Evolutionary conservation across 2,797 vertebrate species (phyloP), one percentile per base, ranked within the genome.

Genomic region (Crocidura indochinensis): DNA sequence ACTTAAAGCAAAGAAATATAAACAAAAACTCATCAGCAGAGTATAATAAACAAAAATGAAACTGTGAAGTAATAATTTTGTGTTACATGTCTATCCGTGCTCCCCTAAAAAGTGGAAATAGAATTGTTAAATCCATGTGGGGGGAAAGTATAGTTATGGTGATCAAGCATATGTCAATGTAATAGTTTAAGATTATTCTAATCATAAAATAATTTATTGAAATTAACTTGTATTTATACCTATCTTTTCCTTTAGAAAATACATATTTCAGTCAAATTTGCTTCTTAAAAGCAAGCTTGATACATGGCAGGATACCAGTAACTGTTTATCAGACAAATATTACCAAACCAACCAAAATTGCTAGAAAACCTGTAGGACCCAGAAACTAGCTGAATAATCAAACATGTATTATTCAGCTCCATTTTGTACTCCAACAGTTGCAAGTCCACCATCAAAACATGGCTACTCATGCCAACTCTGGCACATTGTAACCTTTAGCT

Each of bases 141-240:
- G 51, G 9, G 51, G n/a, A 10, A 53, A 5, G 51, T 53, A 15
- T 53, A 4, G 51, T 53, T 53, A 53, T 11, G 15, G 15, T 10
- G 51, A 53, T 53, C 15, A 10, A 51, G 12, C 10, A 11, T 53
- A 53, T 53, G 51, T 10, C 51, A 17, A 2, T n/a, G 62, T 60
- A 67, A 69, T 64, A 22, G 82, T 93, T 91, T 53, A 62, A 87
- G 89, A 82, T 89, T 19, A 84, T 78, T 87, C 53, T 68, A 69
- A n/a, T 24, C 74, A 87, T 79, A 77, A 38, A 1, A 87, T 29
- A 71, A 74, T 62, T 67, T 91, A 75, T 60, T 56, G 65, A 6
- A 31, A 31, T 8, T 71, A 22, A 24, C 77, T 83, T 91, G 47
- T 83, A 87, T 93, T 84, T 24, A 31, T 64, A 64, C 91, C 26